Percentiles rank a stretch among this genome's conserved stretches.
Evolutionary conservation across 2,797 vertebrate genomes (phyloP).

Genomic region (Poecilia wingei): DNA sequence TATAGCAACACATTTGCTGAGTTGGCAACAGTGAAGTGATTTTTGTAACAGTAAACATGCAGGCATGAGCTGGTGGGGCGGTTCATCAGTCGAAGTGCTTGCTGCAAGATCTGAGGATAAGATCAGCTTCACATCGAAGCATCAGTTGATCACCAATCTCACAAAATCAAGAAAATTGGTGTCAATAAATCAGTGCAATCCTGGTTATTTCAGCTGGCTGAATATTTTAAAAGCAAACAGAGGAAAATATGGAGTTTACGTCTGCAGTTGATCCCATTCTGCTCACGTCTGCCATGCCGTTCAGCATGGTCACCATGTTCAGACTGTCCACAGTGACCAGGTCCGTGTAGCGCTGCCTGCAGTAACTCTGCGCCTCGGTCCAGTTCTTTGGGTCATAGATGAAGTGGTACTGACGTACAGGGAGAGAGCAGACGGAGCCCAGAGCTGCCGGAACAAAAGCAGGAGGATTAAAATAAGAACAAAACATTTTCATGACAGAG

Average conservation of each 20-base stretch:
- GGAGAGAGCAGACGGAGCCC: background rate
- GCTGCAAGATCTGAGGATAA: no score
- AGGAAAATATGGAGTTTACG: background rate
- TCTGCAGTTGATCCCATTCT: background rate
- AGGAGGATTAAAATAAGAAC: background rate
- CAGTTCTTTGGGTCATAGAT: conserved; percentile 21
- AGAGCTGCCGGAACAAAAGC: conserved; percentile 22
- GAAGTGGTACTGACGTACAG: conserved; percentile 20
- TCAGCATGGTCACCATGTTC: conserved; percentile 19
- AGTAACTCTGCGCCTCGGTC: conserved; percentile 30
- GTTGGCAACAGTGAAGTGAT: no score
- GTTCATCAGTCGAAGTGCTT: no score
- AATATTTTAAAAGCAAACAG: background rate
- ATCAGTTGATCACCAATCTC: no score
- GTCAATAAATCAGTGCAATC: no score
- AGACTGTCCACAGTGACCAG: conserved; percentile 39
- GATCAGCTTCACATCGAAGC: no score
- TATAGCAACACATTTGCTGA: no score
- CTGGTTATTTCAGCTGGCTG: no score
- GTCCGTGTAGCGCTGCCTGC: conserved; percentile 23
- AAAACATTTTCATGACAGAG: background rate
- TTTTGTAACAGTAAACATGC: no score
- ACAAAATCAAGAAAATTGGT: no score
- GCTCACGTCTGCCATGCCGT: background rate
- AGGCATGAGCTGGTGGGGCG: no score